These are phyloP conservation scores for Rhagium mordax DNA, from an alignment of 2,888 invertebrate species.

Conservation along the genomic window DNA sequence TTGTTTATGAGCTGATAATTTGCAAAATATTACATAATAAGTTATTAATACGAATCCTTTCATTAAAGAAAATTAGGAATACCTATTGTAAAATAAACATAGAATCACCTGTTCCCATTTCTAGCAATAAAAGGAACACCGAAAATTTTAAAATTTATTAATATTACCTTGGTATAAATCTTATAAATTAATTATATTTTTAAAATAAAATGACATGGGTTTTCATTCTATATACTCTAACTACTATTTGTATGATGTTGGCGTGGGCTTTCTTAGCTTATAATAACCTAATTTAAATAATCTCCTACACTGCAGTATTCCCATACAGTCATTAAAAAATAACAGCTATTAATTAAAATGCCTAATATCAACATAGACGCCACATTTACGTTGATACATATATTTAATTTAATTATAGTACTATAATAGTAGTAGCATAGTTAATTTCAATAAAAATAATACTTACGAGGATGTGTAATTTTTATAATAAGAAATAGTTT, in stretches of 20 bases:
- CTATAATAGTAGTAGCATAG: background rate
- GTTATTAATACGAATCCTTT: too few relatives aligned
- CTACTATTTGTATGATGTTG: background rate
- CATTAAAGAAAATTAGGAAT: too few relatives aligned
- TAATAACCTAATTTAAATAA: constrained; percentile 47
- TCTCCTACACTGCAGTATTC: constrained; percentile 42
- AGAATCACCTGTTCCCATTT: too few relatives aligned
- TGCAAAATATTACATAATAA: too few relatives aligned
- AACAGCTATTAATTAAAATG: constrained; percentile 44
- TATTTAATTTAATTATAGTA: background rate
- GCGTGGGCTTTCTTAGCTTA: constrained; percentile 20
- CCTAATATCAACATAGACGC: constrained; percentile 39
- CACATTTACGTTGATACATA: constrained; percentile 23
- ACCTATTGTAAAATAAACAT: too few relatives aligned
- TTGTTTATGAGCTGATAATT: too few relatives aligned
- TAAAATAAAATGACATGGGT: background rate
- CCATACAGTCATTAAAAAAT: constrained; percentile 43
- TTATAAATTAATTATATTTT: background rate
- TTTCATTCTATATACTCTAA: background rate
- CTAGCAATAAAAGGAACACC: too few relatives aligned
- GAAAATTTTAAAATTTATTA: background rate
- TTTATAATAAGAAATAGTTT: too few relatives aligned
- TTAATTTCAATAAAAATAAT: too few relatives aligned
- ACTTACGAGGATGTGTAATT: too few relatives aligned
- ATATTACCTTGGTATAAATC: background rate